Base-by-base conservation (phyloP, 2,113 vertebrate species). In the Tetrao urogallus region DNA sequence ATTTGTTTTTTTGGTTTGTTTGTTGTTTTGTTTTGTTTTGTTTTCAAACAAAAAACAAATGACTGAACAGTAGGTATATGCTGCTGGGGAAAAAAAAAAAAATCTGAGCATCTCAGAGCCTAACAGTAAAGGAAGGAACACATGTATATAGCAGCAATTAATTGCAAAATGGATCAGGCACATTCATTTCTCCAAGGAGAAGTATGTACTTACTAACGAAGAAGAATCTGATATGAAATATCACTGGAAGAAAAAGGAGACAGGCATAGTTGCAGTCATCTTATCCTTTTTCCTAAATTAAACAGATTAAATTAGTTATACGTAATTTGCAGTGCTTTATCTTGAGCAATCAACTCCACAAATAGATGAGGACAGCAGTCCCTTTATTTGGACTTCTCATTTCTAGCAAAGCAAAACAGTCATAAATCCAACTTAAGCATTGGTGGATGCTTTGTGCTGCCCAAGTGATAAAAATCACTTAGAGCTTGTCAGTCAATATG, bases 271-370 rank as follows among this genome's bases (percentile, higher is more conserved):
- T 58, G 63, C 63, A 3, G 1, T 30, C 65, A 56, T 64, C 40
- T 95, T 77, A 74, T 32, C 16, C 45, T 64, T 84, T 65, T 70
- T 20, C 40, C 58, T 65, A 38, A 27, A 40, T 87, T 76, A 58
- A 82, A 60, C 22, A 80, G 50, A 93, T 76, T 50, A 65, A 88
- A 94, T 84, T 77, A 82, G 47, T 57, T 75, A 77, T 54, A 88
- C 16, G 40, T 84, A 83, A 93, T 93, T 93, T 83, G 15, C 71
- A 72, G 78, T 2, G 0, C 25, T 92, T 92, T 82, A 75, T 73
- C 81, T 76, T 43, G 32, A 86, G 54, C 48, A 82, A 93, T 86
- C 73, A 65, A 57, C 54, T 61, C 66, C n/a, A 57, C 38, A 78
- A 88, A 76, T 4, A 71, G 28, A 82, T n/a, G 82, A 93, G 57